Conservation (phyloP, 2,888 invertebrate species). For the Melangyna quadrimaculata region DNA sequence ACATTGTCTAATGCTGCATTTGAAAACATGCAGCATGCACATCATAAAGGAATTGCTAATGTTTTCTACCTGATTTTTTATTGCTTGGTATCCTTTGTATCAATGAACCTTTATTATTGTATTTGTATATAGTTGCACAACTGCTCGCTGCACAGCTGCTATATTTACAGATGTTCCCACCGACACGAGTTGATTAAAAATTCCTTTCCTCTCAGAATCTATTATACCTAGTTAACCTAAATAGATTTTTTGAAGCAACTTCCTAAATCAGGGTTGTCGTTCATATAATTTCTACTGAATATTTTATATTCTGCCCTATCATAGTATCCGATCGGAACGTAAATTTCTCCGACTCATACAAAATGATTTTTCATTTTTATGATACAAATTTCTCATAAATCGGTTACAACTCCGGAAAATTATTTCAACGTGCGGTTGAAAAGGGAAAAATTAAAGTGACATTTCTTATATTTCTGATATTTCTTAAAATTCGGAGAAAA, state of each 20-base stretch:
- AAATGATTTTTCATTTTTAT: too few relatives aligned
- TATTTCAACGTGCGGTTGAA: too few relatives aligned
- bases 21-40: not conserved
- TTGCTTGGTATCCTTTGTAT: not conserved
- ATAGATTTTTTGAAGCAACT: not conserved
- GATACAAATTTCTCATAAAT: too few relatives aligned
- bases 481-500: too few relatives aligned
- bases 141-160: constrained; percentile 34
- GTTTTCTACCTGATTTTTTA: constrained; percentile 26
- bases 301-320: too few relatives aligned
- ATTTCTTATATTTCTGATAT: too few relatives aligned
- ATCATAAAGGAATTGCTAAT: not conserved
- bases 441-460: too few relatives aligned
- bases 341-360: too few relatives aligned
- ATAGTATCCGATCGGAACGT: too few relatives aligned
- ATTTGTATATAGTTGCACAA: constrained; percentile 16
- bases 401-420: too few relatives aligned
- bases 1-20: not conserved
- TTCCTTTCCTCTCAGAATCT: not conserved
- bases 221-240: not conserved
- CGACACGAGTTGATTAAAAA: constrained; percentile 28
- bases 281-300: not conserved
- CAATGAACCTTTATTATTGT: constrained; percentile 26
- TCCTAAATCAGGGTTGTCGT: not conserved
- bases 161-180: constrained; percentile 44